Base-by-base conservation (phyloP, 2,113 vertebrate species). In the Pterocles orientalis region DNA sequence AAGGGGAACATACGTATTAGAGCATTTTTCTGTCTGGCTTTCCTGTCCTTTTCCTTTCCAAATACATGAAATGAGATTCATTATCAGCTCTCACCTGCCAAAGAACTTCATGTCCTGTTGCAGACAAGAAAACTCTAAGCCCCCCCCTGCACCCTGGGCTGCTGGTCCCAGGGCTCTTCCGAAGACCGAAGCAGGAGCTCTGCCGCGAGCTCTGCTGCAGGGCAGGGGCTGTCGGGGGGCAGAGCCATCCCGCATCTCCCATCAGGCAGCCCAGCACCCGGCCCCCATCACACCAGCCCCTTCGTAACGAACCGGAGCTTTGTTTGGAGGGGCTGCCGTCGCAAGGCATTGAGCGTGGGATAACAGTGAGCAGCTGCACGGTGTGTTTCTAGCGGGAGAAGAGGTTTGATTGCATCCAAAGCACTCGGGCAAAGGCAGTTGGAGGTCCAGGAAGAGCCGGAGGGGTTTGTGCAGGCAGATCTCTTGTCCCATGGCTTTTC, bases 291-390 rank as follows among this genome's bases (percentile, higher is more conserved):
- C 8, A 4, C 16, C 1, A 3, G 4, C 18, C 61, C 36, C 60
- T 17, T 12, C 54, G 15, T 3, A 2, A 3, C 0, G 39, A 23
- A 3, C 47, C 4, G 3, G 19, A 18, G 58, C 6, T 21, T 1
- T 3, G 18, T 0, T 10, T 28, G 31, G 31, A 33, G 78, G 68
- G 34, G 0, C 6, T 20, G 18, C 15, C 21, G 26, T 45, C 83
- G 2, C 0, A 0, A 3, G 33, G 4, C 48, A 2, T 11, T 2
- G 2, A 3, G 23, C 2, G 0, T 3, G 3, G 29, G 65, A 9
- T 5, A 1, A 7, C 2, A 20, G 36, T 1, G 45, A 45, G 36
- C 53, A 47, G 80, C 24, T 24, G 7, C 60, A 7, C 39, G 4
- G 9, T 3, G 5, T 2, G 33, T 14, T 66, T 57, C 45, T 13